phyloP scores from a whole-genome alignment of 2,888 invertebrate species.

The Cartodere bifasciata region DNA sequence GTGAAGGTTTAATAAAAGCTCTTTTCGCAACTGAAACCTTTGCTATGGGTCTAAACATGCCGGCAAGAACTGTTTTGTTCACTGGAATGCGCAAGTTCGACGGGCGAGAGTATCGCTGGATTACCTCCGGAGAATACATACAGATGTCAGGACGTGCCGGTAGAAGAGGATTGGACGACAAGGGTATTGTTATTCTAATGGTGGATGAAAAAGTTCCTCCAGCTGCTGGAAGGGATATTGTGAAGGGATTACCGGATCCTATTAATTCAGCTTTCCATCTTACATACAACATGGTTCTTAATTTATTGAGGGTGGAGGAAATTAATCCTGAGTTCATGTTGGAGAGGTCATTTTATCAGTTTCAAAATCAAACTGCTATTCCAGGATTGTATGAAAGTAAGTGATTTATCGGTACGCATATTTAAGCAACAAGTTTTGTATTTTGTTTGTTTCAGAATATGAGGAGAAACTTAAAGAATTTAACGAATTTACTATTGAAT shows the following conservation, averaged over 20 bases:
- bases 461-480: slow-evolving; percentile 52
- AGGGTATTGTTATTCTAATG: slow-evolving; percentile 96
- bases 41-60: slow-evolving; percentile 99
- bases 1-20: slow-evolving; percentile 94
- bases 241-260: slow-evolving; percentile 83
- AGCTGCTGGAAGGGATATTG: slow-evolving; percentile 57
- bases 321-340: slow-evolving; percentile 99
- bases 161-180: slow-evolving; percentile 90
- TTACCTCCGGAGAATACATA: slow-evolving; percentile 96
- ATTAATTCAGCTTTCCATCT: slow-evolving; percentile 98
- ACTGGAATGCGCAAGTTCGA: slow-evolving; percentile 94
- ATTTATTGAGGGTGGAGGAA: slow-evolving; percentile 93
- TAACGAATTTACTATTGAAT: slow-evolving; percentile 49
- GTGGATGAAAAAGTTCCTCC: slow-evolving; percentile 92
- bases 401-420: slow-evolving; percentile 23
- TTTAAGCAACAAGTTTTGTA: slow-evolving; percentile 5
- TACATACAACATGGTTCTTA: slow-evolving; percentile 98
- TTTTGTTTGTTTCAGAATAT: slow-evolving; percentile 40
- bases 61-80: slow-evolving; percentile 96
- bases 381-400: slow-evolving; percentile 79
- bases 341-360: slow-evolving; percentile 96
- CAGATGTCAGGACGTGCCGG: slow-evolving; percentile 99
- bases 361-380: slow-evolving; percentile 94
- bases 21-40: slow-evolving; percentile 99
- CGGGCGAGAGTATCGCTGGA: slow-evolving; percentile 87